Evolutionary conservation across 30 jellyfish, hydroid and myxozoan species (phyloP), one percentile per base, ranked within the genome.

Genomic region (Cassiopea andromeda): DNA sequence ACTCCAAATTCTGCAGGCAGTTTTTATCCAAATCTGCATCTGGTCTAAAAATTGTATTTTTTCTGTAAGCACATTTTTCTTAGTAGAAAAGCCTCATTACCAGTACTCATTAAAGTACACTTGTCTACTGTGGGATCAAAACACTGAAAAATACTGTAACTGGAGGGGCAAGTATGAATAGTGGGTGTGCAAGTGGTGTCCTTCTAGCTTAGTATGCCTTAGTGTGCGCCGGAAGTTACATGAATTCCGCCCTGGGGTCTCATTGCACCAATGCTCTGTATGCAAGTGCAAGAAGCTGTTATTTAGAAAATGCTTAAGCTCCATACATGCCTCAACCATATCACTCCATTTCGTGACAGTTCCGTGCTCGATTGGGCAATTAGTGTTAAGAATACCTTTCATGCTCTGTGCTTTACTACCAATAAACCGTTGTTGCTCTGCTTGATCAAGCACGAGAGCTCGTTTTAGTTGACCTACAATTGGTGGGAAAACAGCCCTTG

Each of bases 371-470:
- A 97, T 97, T 66, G 99, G 99, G 97, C 94, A 97, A 85, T 97
- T 97, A 94, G 94, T 48, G 57, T 99, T 93, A 46, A 97, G 96
- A 89, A 97, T 97, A 91, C 99, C 99, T 73, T 99, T 91, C 91
- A 94, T 97, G 98, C 97, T 86, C 73, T 97, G 99, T 67, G 99
- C 99, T 92, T 97, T 99, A 90, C 94, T 99, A 18, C 99, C 99
- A 54, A 97, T 99, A 85, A 93, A 97, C 73, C 98, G 90, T 72
- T 97, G 99, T 68, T 97, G 93, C 87, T 97, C 99, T 86, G 99
- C 99, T 99, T 93, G 93, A 89, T 99, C 99, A 89, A 97, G 98
- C 99, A 97, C 93, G 77, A 97, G 98, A 79, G 98, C 99, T 82
- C 93, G 99, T 69, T 98, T 95, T 73, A 99, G 99, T 76, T 99